Evolutionary conservation across 2,888 invertebrate genomes (phyloP).

Genomic region (Ophion costatus): DNA sequence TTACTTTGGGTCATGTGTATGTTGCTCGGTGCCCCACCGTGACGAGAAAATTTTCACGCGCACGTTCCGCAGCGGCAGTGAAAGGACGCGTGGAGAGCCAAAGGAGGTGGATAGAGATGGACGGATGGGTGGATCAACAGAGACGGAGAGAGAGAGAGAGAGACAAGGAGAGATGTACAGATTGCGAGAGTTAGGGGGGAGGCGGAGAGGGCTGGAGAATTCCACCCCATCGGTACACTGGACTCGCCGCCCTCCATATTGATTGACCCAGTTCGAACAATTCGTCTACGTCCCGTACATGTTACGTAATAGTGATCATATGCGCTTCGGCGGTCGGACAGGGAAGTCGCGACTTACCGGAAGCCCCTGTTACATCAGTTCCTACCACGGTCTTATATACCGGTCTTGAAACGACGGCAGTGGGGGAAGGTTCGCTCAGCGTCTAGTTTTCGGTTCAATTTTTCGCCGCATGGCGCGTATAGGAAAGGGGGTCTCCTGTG

Average conservation of each 20-base stretch:
- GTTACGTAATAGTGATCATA: constrained; percentile 52
- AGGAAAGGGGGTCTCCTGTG: too few species aligned
- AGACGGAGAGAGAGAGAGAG: not conserved
- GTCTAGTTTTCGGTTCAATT: too few species aligned
- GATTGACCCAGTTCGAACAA: constrained; percentile 82
- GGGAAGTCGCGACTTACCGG: not conserved
- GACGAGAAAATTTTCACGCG: constrained; percentile 75
- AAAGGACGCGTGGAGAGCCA: constrained; percentile 55
- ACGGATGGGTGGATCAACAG: not conserved
- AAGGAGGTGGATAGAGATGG: not conserved
- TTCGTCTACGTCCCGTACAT: constrained; percentile 41
- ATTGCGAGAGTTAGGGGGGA: constrained; percentile 19
- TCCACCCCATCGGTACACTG: constrained; percentile 46
- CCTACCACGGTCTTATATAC: too few species aligned
- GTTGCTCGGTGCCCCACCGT: constrained; percentile 62
- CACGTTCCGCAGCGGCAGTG: constrained; percentile 70
- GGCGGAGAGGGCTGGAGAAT: constrained; percentile 34
- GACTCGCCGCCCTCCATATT: constrained; percentile 73
- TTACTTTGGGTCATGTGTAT: constrained; percentile 43
- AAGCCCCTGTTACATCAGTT: not conserved
- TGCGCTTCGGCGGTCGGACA: not conserved
- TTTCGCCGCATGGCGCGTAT: too few species aligned
- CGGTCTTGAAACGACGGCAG: too few species aligned
- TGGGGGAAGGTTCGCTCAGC: too few species aligned
- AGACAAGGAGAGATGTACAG: not conserved